These are phyloP conservation scores for Seladonia tumulorum DNA, from an alignment of 2,888 invertebrate species.

Conservation along the genomic window DNA sequence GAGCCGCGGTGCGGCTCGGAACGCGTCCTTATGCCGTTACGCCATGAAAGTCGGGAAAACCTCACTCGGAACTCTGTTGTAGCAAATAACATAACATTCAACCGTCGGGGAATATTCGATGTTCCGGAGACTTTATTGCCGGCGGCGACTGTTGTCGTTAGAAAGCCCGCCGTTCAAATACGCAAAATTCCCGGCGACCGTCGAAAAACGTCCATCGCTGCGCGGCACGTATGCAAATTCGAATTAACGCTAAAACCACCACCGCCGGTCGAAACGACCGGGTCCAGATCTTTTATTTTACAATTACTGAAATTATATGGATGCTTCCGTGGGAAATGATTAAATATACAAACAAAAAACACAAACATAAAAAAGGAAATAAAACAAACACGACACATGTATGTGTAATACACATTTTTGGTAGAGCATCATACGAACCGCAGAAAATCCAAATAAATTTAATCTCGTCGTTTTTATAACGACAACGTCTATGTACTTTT, in stretches of 20 bases:
- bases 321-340: too few relatives aligned
- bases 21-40: constrained; percentile 40
- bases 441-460: too few relatives aligned
- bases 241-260: neutral
- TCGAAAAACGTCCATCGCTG: constrained; percentile 37
- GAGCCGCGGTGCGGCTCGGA: constrained; percentile 23
- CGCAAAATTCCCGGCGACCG: constrained; percentile 44
- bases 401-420: too few relatives aligned
- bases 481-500: too few relatives aligned
- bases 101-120: constrained; percentile 58
- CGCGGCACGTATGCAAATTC: neutral
- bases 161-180: constrained; percentile 53
- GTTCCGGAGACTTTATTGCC: constrained; percentile 53
- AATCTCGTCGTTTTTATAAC: too few relatives aligned
- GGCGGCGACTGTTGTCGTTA: constrained; percentile 57
- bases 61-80: constrained; percentile 52
- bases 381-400: too few relatives aligned
- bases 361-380: too few relatives aligned
- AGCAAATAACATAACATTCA: constrained; percentile 62
- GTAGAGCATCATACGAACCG: too few relatives aligned
- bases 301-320: too few relatives aligned
- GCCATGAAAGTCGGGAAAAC: constrained; percentile 59
- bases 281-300: too few relatives aligned
- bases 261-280: too few relatives aligned
- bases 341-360: too few relatives aligned